A percentile compares a stretch with the other conserved stretches of the same genome.
phyloP scores from a whole-genome alignment of 2,113 vertebrate genomes.

The Sinocyclocheilus maitianheensis region DNA sequence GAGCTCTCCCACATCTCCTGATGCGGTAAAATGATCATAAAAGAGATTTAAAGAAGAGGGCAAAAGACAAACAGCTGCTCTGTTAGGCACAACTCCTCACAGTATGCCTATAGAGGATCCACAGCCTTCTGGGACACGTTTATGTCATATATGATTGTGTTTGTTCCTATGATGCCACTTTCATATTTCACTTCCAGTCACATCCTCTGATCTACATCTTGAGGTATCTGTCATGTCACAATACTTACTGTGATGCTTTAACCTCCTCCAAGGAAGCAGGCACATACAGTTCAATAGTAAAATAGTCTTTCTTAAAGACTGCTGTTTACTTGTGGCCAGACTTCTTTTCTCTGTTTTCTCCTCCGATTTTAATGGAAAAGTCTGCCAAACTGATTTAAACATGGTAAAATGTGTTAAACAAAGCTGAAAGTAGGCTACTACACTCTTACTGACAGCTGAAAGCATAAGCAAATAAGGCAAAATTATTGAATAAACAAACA shows the following conservation, averaged over 20 bases:
- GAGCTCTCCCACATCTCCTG: constrained; percentile 21
- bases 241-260: background rate
- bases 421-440: background rate
- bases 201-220: background rate
- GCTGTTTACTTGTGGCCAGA: background rate
- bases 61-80: constrained; percentile 28
- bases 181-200: constrained; percentile 20
- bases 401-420: background rate
- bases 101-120: background rate
- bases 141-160: constrained; percentile 9
- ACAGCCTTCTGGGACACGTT: background rate
- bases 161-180: constrained; percentile 11
- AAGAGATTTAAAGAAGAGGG: constrained; percentile 28
- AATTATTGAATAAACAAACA: background rate
- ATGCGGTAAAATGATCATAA: constrained; percentile 22
- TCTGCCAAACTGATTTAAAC: background rate
- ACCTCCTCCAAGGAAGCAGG: background rate
- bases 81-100: constrained; percentile 10
- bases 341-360: background rate
- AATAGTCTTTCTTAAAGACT: background rate
- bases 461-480: background rate
- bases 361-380: background rate
- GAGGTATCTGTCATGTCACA: background rate
- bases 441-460: background rate
- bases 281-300: background rate